phyloP scores from a whole-genome alignment of 2,888 invertebrate species.

The Pemphredon lugubris region DNA sequence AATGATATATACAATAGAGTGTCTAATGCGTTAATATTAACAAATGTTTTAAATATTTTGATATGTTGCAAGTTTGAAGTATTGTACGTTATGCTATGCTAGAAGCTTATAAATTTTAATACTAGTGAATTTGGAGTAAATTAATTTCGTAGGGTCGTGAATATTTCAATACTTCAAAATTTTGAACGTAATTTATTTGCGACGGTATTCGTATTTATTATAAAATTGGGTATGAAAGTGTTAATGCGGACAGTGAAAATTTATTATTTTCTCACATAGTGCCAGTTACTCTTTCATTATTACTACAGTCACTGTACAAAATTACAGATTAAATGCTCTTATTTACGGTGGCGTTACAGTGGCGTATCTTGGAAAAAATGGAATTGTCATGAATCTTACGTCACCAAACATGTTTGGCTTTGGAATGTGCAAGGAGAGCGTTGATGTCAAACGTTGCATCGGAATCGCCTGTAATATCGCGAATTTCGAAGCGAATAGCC shows the following conservation, averaged over 20 bases:
- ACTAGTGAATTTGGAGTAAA: no score
- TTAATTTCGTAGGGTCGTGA: no score
- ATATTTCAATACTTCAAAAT: no score
- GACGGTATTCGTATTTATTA: no score
- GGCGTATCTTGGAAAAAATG: not conserved
- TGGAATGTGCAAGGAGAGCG: conserved; percentile 21
- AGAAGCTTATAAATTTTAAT: no score
- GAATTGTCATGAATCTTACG: not conserved
- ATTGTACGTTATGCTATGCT: no score
- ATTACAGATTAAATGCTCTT: conserved; percentile 29
- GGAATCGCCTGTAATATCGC: not conserved
- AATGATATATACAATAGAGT: no score
- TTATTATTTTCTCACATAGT: conserved; percentile 13
- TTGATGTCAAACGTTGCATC: not conserved
- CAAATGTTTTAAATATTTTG: no score
- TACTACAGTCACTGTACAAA: conserved; percentile 35
- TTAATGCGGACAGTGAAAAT: conserved; percentile 13
- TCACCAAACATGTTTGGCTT: not conserved
- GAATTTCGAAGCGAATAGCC: conserved; percentile 4
- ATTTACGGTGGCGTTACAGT: conserved; percentile 5
- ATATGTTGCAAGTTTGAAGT: no score
- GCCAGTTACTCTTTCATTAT: conserved; percentile 5
- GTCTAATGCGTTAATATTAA: no score
- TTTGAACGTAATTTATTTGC: no score
- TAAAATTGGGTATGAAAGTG: conserved; percentile 12